These are phyloP conservation scores for Plotosus lineatus DNA, from an alignment of 2,113 vertebrate species.

Conservation along the genomic window DNA sequence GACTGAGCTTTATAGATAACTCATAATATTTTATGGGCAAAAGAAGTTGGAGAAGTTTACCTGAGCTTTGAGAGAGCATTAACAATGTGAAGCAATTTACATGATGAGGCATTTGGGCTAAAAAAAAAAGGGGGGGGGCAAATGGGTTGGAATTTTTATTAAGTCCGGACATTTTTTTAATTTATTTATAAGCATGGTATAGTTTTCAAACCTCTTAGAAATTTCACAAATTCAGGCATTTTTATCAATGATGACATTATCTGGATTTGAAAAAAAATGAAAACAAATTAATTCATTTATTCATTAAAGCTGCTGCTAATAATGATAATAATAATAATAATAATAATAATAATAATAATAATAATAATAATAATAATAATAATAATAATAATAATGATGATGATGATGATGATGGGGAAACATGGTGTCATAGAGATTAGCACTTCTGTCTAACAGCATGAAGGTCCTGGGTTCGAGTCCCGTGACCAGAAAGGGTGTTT, in stretches of 20 bases:
- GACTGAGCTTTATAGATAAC: slow-evolving; percentile 1
- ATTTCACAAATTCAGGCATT: too few relatives aligned
- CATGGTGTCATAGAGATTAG: too few relatives aligned
- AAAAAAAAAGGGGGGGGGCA: neutral
- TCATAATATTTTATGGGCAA: neutral
- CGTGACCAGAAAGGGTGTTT: too few relatives aligned
- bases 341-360: neutral
- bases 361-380: neutral
- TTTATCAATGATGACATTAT: too few relatives aligned
- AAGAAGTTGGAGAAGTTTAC: neutral
- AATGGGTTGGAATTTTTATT: neutral
- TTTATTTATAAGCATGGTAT: neutral
- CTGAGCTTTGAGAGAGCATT: neutral
- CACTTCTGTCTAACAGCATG: too few relatives aligned
- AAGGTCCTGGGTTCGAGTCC: too few relatives aligned
- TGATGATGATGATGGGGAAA: too few relatives aligned
- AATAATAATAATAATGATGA: neutral
- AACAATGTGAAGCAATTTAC: neutral
- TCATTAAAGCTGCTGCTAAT: too few relatives aligned
- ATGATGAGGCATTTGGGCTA: neutral
- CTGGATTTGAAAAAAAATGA: too few relatives aligned
- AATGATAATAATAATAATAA: neutral
- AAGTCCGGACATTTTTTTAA: neutral
- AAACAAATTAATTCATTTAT: too few relatives aligned
- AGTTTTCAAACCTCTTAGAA: neutral